These are phyloP conservation scores for Ciona savignyi DNA, from an alignment of 23 tunicate species.

Conservation along the genomic window DNA sequence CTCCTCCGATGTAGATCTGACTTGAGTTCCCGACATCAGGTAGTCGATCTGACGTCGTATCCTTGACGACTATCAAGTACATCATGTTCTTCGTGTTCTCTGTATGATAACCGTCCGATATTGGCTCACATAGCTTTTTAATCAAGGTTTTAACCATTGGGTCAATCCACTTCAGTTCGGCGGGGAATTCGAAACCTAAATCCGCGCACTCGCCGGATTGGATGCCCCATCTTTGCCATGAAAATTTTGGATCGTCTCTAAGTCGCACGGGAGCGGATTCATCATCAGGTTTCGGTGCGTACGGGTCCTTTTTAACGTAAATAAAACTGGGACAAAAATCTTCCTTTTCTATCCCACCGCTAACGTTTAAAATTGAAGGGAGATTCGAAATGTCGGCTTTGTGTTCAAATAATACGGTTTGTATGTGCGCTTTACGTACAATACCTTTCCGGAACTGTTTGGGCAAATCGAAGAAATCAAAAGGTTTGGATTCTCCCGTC, in stretches of 20 bases:
- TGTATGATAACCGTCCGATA: constrained; percentile 50
- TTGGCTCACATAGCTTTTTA: constrained; percentile 68
- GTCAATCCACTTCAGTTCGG: constrained; percentile 76
- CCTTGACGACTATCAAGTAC: constrained; percentile 74
- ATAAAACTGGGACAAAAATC: constrained; percentile 62
- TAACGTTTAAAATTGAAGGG: constrained; percentile 10
- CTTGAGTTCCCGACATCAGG: constrained; percentile 56
- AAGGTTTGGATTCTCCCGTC: constrained; percentile 70
- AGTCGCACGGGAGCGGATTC: constrained; percentile 31
- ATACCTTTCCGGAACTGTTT: constrained; percentile 71
- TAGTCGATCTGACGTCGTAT: constrained; percentile 58
- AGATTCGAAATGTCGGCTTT: constrained; percentile 46
- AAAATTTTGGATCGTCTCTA: constrained; percentile 84
- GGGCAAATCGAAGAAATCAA: constrained; percentile 75
- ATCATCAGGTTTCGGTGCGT: constrained; percentile 44
- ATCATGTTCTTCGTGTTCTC: constrained; percentile 40
- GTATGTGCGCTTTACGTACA: constrained; percentile 83
- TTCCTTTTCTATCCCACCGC: constrained; percentile 16
- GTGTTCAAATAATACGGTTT: constrained; percentile 76
- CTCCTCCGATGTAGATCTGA: constrained; percentile 86
- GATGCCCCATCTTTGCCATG: constrained; percentile 80
- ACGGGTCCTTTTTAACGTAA: constrained; percentile 80
- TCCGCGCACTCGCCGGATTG: constrained; percentile 31
- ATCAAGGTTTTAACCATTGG: constrained; percentile 84
- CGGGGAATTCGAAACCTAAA: constrained; percentile 62